Percentiles rank a stretch among this genome's conserved stretches.
These are phyloP conservation scores for Anoplolepis gracilipes DNA, from an alignment of 1,140 invertebrate species.

Conservation along the genomic window DNA sequence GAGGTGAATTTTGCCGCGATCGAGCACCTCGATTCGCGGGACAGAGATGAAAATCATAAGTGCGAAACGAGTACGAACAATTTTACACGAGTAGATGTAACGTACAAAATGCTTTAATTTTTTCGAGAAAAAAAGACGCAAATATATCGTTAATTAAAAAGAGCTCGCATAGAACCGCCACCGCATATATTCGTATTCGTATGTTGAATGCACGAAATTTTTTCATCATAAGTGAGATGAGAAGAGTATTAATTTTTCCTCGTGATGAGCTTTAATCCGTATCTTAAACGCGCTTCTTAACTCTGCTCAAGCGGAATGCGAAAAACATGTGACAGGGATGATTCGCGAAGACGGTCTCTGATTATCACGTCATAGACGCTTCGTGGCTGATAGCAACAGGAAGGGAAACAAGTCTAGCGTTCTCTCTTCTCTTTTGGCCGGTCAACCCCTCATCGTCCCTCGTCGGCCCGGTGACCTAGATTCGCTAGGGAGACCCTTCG, in stretches of 20 bases:
- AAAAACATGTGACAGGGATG: conserved; percentile 35
- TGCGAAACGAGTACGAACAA: conserved; percentile 19
- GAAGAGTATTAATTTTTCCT: background rate
- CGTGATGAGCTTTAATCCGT: background rate
- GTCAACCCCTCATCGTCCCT: conserved; percentile 84
- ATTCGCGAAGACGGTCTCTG: conserved; percentile 43
- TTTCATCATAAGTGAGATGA: background rate
- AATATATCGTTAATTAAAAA: background rate
- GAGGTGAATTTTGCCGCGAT: conserved; percentile 62
- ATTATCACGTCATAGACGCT: conserved; percentile 84
- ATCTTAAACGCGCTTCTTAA: background rate
- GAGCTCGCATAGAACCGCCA: too few relatives aligned
- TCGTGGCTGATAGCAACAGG: conserved; percentile 67
- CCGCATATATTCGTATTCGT: background rate
- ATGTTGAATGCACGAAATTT: background rate
- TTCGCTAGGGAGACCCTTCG: conserved; percentile 79
- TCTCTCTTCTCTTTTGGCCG: conserved; percentile 73
- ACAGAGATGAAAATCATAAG: conserved; percentile 35
- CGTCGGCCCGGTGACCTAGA: conserved; percentile 85
- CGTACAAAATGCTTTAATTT: conserved; percentile 18
- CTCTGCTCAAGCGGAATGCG: background rate
- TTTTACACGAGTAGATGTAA: conserved; percentile 16
- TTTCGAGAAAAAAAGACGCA: background rate
- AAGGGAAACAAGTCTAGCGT: conserved; percentile 63
- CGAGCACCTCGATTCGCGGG: conserved; percentile 26